phyloP scores from a whole-genome alignment of 2,797 vertebrate species.

The Lepus townsendii region DNA sequence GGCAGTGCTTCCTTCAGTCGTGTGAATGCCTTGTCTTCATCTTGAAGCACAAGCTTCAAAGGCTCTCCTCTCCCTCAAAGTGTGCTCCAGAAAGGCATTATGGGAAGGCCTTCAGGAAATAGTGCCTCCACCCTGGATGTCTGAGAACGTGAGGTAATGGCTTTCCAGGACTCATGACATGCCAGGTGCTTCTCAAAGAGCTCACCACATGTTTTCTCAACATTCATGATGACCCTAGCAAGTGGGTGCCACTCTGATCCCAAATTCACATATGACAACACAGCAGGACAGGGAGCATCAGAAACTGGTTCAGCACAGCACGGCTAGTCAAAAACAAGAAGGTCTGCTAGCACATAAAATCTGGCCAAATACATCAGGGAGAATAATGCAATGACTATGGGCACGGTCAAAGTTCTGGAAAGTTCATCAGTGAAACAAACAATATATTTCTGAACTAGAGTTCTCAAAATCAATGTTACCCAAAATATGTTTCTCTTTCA shows the following conservation, averaged over 20 bases:
- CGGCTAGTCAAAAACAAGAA: not conserved
- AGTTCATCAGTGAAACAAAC: not conserved
- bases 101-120: not conserved
- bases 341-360: not conserved
- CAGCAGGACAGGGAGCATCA: not conserved
- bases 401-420: not conserved
- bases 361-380: not conserved
- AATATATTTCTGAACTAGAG: not conserved
- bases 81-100: not conserved
- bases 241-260: not conserved
- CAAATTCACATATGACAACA: not conserved
- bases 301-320: not conserved
- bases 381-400: not conserved
- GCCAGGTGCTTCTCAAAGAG: not conserved
- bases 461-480: not conserved
- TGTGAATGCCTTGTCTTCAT: not conserved
- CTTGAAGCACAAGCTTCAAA: not conserved
- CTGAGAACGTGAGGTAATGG: not conserved
- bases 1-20: not conserved
- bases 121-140: not conserved
- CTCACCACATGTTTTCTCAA: not conserved
- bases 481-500: not conserved
- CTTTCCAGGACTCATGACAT: not conserved
- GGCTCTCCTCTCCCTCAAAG: rapidly evolving
- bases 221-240: no score